A percentile compares a stretch with the other conserved stretches of the same genome.
phyloP scores from a whole-genome alignment of 2,113 vertebrate genomes.

The Thomomys bottae region DNA sequence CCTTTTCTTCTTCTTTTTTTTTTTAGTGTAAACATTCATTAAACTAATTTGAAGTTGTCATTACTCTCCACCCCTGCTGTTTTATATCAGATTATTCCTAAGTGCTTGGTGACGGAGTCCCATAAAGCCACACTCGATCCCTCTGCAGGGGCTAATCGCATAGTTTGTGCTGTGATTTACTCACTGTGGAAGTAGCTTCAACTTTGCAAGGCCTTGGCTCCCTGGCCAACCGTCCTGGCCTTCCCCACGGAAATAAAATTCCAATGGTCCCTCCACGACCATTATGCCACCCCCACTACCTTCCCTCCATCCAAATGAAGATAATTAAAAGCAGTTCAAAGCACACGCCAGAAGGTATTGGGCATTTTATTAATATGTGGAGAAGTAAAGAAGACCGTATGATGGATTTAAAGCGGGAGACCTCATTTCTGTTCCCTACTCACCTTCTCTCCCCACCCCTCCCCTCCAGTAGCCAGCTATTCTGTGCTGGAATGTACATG shows the following conservation, averaged over 20 bases:
- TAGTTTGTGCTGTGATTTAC: slow-evolving; percentile 90
- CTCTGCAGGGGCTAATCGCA: slow-evolving; percentile 93
- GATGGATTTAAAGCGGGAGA: slow-evolving; percentile 51
- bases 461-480: not conserved
- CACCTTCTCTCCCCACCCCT: not conserved
- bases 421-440: not conserved
- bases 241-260: slow-evolving; percentile 84
- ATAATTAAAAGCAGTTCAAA: slow-evolving; percentile 80
- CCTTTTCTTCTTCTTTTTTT: slow-evolving; percentile 77
- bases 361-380: slow-evolving; percentile 71
- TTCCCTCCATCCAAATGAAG: slow-evolving; percentile 66
- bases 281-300: slow-evolving; percentile 77
- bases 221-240: slow-evolving; percentile 80
- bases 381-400: slow-evolving; percentile 74
- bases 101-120: slow-evolving; percentile 90
- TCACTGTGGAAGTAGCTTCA: slow-evolving; percentile 86
- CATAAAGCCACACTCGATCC: slow-evolving; percentile 92
- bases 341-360: slow-evolving; percentile 59
- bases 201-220: slow-evolving; percentile 85
- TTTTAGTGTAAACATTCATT: slow-evolving; percentile 93
- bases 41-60: slow-evolving; percentile 94
- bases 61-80: slow-evolving; percentile 92
- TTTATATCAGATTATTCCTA: slow-evolving; percentile 94
- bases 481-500: not conserved
- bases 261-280: slow-evolving; percentile 72